These are phyloP conservation scores for Brachyhypopomus occidentalis DNA, from an alignment of 2,113 vertebrate species.

Conservation along the genomic window DNA sequence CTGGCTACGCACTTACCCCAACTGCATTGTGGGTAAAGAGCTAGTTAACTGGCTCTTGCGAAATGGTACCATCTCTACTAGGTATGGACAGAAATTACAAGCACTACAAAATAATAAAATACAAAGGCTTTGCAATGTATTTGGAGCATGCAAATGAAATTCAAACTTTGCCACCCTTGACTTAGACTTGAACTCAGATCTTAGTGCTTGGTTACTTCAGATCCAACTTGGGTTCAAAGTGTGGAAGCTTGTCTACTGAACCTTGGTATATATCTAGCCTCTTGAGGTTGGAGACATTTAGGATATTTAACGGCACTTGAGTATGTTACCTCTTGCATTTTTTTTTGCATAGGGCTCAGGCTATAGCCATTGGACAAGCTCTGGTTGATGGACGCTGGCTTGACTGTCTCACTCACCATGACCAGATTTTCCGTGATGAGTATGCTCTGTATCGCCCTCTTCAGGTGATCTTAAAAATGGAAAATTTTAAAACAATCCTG, in stretches of 20 bases:
- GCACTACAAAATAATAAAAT: too few species aligned
- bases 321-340: background rate
- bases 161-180: too few species aligned
- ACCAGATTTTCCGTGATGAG: slow-evolving; percentile 96
- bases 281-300: background rate
- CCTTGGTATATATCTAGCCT: too few species aligned
- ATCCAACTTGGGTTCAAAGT: too few species aligned
- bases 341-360: slow-evolving; percentile 82
- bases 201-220: too few species aligned
- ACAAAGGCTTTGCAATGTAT: too few species aligned
- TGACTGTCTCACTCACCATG: slow-evolving; percentile 94
- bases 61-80: slow-evolving; percentile 92
- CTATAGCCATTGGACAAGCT: slow-evolving; percentile 95
- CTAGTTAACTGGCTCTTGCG: slow-evolving; percentile 96
- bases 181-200: too few species aligned
- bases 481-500: too few species aligned
- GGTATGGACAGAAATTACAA: slow-evolving; percentile 64
- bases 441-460: slow-evolving; percentile 94
- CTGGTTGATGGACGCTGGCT: slow-evolving; percentile 96
- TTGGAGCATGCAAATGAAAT: too few species aligned
- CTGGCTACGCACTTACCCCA: slow-evolving; percentile 96
- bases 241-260: too few species aligned
- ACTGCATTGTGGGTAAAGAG: slow-evolving; percentile 98
- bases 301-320: background rate
- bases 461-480: slow-evolving; percentile 75